These are phyloP conservation scores for Centruroides vittatus DNA, from an alignment of 1,140 invertebrate species.

Conservation along the genomic window DNA sequence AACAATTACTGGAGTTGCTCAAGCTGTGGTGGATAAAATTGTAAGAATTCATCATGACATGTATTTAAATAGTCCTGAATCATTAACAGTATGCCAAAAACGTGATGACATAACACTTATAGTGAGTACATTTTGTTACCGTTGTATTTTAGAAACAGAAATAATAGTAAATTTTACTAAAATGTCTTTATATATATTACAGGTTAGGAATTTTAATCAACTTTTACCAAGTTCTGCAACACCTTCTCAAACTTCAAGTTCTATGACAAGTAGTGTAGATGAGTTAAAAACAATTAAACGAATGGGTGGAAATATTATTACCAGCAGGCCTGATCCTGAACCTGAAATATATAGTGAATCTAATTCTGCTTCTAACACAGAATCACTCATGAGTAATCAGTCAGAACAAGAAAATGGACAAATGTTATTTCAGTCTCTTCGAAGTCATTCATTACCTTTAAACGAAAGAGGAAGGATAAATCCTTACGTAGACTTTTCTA, in stretches of 20 bases:
- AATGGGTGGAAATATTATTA: slow-evolving; percentile 15
- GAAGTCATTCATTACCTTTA: slow-evolving; percentile 24
- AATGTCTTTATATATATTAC: not conserved
- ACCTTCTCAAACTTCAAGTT: not conserved
- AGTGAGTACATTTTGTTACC: slow-evolving; percentile 21
- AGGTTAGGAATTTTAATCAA: slow-evolving; percentile 69
- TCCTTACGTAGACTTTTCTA: slow-evolving; percentile 70
- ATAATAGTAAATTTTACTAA: not conserved
- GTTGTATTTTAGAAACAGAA: not conserved
- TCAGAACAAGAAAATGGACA: slow-evolving; percentile 15
- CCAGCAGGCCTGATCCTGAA: slow-evolving; percentile 12
- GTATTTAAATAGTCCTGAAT: slow-evolving; percentile 37
- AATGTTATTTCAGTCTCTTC: slow-evolving; percentile 7
- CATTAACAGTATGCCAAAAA: slow-evolving; percentile 29
- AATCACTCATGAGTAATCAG: slow-evolving; percentile 14
- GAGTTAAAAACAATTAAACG: slow-evolving; percentile 5
- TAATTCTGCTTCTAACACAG: not conserved
- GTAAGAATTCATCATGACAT: slow-evolving; percentile 67
- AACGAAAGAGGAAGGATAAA: slow-evolving; percentile 48
- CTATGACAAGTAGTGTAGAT: too few species aligned
- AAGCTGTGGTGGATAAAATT: slow-evolving; percentile 72
- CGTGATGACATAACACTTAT: slow-evolving; percentile 69
- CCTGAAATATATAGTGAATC: not conserved
- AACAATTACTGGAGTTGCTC: slow-evolving; percentile 64
- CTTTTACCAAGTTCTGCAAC: slow-evolving; percentile 44